phyloP scores from a whole-genome alignment of 2,113 vertebrate genomes.

The Castor canadensis region DNA sequence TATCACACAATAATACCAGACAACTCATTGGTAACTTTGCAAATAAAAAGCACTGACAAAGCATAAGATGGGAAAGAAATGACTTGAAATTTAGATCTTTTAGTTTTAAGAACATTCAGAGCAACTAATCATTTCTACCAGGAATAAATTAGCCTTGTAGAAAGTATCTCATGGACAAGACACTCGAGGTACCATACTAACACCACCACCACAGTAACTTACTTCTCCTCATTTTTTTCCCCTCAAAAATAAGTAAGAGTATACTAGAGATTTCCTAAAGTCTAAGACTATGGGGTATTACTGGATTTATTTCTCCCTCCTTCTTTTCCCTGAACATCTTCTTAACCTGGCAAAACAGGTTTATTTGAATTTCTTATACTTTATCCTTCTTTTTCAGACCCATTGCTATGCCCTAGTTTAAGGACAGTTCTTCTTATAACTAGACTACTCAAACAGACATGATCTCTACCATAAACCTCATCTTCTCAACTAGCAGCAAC shows the following conservation, averaged over 20 bases:
- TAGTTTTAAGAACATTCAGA: background rate
- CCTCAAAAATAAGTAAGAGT: background rate
- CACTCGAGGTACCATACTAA: background rate
- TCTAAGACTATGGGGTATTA: background rate
- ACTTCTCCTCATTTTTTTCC: background rate
- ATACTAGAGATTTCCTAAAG: background rate
- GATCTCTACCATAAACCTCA: background rate
- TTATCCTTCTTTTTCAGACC: background rate
- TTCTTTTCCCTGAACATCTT: background rate
- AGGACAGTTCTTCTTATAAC: conserved; percentile 23
- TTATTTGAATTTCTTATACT: conserved; percentile 13
- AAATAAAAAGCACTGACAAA: conserved; percentile 31
- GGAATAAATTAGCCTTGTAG: background rate
- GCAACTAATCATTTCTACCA: conserved; percentile 6
- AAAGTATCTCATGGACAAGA: background rate
- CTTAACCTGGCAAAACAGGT: background rate
- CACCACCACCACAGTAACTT: background rate
- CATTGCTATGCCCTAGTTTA: background rate
- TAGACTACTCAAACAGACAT: background rate
- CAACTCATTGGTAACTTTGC: background rate
- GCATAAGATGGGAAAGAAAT: background rate
- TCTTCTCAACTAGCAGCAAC: background rate
- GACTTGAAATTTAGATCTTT: conserved; percentile 20
- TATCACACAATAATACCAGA: background rate
- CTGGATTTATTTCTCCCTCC: background rate